phyloP scores from a whole-genome alignment of 23 tunicate species.

The Oikopleura vanhoeffeni region DNA sequence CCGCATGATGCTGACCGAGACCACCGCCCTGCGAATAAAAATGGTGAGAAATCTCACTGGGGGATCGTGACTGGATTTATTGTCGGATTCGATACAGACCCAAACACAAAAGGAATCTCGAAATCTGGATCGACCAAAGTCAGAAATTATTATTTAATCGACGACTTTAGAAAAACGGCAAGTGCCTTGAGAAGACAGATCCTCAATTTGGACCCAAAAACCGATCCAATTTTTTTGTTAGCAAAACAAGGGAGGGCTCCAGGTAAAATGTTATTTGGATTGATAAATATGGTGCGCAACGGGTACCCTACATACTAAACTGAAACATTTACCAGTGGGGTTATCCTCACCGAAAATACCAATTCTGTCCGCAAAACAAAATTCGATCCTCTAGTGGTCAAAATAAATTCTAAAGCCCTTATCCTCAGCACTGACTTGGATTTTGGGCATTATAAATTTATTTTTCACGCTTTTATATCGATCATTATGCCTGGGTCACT shows the following conservation, averaged over 20 bases:
- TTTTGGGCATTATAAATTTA: too few relatives aligned
- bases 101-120: not conserved
- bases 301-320: too few relatives aligned
- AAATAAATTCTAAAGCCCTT: too few relatives aligned
- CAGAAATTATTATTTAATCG: not conserved
- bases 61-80: not conserved
- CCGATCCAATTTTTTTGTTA: not conserved
- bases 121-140: not conserved
- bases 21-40: conserved; percentile 1
- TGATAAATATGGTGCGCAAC: too few relatives aligned
- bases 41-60: conserved; percentile 3
- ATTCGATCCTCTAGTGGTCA: too few relatives aligned
- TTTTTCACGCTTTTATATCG: too few relatives aligned
- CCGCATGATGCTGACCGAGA: conserved; percentile 14
- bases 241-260: conserved; percentile 14
- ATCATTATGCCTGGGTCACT: too few relatives aligned
- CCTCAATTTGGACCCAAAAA: not conserved
- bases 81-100: not conserved
- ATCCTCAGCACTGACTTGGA: too few relatives aligned
- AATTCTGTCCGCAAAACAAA: too few relatives aligned
- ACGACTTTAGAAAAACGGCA: not conserved
- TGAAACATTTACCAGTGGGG: too few relatives aligned
- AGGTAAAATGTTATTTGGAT: too few relatives aligned
- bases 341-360: too few relatives aligned
- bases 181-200: not conserved